Base-by-base conservation (phyloP, 2,113 vertebrate species). In the Pterocles gutturalis region DNA sequence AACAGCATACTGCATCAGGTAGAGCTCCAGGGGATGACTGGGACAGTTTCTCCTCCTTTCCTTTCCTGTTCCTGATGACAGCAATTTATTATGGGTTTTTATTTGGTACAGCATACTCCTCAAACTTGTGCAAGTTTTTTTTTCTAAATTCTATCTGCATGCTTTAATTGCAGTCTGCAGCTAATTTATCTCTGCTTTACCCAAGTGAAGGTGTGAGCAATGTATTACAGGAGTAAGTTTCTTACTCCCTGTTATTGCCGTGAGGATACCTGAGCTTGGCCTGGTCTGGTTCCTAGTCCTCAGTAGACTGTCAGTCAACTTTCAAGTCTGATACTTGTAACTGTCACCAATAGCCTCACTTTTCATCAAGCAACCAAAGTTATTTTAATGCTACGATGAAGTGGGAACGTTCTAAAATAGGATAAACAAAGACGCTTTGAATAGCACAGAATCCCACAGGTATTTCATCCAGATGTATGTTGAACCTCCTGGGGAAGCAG, bases 1-100 rank as follows among this genome's bases (percentile, higher is more conserved):
- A 36, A 36, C 0, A 36, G 49, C 28, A 7, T 55, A 19, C 33
- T 69, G 14, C 0, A 1, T 72, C 11, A 22, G 25, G 4, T 34
- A 48, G 53, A 65, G 16, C 64, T 83, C 19, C 0, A 5, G 22
- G 11, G 33, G 13, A 16, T 60, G 43, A 13, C 24, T 11, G 24
- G 36, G 8, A 62, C 21, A 16, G 19, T 45, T 81, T 53, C 45
- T 77, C 4, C 29, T 55, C 28, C n/a, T 79, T 81, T 88, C 24
- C 18, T 62, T 83, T 67, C 22, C 51, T 24, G 20, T 69, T 87
- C 33, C 38, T 33, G 8, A 15, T 72, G 54, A 17, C 60, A 89
- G 29, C 29, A 67, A 29, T 65, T 84, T 45, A 21, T 71, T 10
- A 2, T 29, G 43, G 7, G 16, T 67, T 93, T 90, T 92, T 46